Base-by-base conservation (phyloP, 2,888 invertebrate genomes). In the Drosophila stalkeri region DNA sequence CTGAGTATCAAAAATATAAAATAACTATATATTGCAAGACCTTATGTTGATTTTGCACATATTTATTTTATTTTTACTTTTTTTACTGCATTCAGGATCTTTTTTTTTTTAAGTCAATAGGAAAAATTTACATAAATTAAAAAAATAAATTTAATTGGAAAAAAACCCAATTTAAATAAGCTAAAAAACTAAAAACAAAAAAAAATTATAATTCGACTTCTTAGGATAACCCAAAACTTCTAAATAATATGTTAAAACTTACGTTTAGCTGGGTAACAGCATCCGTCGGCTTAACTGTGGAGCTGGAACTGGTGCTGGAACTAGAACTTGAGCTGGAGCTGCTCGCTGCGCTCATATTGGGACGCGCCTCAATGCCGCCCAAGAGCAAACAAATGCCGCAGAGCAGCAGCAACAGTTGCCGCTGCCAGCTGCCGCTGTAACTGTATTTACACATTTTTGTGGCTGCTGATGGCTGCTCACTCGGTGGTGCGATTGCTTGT, bases 331-430 rank as follows among this genome's bases (percentile, higher is more conserved):
- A 52, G 2, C 49, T 46, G 44, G 68, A 64, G 41, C 65, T 63
- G 56, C 69, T 64, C 46, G 70, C 64, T 68, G 74, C 77, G 66
- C 83, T 89, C 20, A 61, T 77, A 75, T 93, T 92, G 80, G 93
- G 93, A 81, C 93, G 92, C 74, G 90, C 92, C 72, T 92, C 92
- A 68, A 84, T 89, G 74, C 90, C 86, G 63, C 86, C 85, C 72
- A 92, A 80, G 64, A 91, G 73, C 59, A 91, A 72, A 70, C 86
- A 91, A 37, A 91, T 77, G 52, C 82, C 67, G 61, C 87, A 85
- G 18, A 91, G 74, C 52, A 91, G 68, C 59, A 87, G 37, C 41
- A 51, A 67, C 49, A 62, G 57, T 54, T 54, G 64, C n/a, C 64
- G 79, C 11, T 82, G 52, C 72, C 84, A 69, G 20, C 44, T 65